Conservation (phyloP, 2,113 vertebrate genomes). For the Tachycineta bicolor region DNA sequence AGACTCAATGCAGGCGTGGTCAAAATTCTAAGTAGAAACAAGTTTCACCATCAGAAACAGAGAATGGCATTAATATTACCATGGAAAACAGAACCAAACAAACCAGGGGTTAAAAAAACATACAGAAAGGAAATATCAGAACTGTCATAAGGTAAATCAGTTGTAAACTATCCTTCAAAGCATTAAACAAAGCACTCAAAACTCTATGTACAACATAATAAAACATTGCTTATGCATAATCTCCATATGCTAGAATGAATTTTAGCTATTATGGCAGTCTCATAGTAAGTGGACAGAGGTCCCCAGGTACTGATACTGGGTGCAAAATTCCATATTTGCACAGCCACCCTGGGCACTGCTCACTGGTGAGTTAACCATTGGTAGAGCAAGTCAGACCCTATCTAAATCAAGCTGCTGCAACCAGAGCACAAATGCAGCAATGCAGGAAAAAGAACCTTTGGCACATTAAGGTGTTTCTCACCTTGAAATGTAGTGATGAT, state of each 20-base stretch:
- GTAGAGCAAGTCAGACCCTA: background rate
- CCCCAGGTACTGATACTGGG: background rate
- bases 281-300: background rate
- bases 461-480: background rate
- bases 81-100: background rate
- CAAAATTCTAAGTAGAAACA: constrained; percentile 76
- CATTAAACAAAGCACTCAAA: background rate
- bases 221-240: background rate
- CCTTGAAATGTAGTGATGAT: background rate
- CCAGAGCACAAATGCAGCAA: background rate
- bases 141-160: background rate
- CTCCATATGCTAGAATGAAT: background rate
- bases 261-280: background rate
- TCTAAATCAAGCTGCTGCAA: background rate
- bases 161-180: background rate
- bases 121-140: background rate
- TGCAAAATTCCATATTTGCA: background rate
- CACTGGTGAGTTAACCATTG: background rate
- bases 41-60: background rate
- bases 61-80: background rate
- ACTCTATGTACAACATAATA: background rate
- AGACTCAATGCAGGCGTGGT: constrained; percentile 92
- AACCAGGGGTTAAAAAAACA: accelerated
- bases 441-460: background rate
- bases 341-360: accelerated